A percentile compares a stretch with the other conserved stretches of the same genome.
phyloP scores from a whole-genome alignment of 2,113 vertebrate genomes.

The Apodemus speciosus region DNA sequence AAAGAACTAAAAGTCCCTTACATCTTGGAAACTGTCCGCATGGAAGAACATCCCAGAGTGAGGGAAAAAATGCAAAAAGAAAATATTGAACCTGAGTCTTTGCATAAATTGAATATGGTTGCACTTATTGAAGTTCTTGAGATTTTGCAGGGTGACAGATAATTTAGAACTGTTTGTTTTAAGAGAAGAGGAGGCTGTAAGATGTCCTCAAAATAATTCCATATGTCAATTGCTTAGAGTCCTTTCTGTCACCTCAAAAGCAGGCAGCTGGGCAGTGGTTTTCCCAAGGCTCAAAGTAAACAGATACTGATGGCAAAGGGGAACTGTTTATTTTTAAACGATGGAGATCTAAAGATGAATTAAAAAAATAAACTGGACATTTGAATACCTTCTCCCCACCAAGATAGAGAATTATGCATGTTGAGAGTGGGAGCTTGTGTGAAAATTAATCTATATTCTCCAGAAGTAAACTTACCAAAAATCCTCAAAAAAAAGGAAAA shows the following conservation, averaged over 20 bases:
- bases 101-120: constrained; percentile 73
- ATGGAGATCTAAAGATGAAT: constrained; percentile 20
- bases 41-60: constrained; percentile 58
- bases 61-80: constrained; percentile 80
- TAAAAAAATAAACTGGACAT: background rate
- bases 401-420: background rate
- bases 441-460: background rate
- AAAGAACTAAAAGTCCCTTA: constrained; percentile 61
- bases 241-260: constrained; percentile 51
- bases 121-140: constrained; percentile 72
- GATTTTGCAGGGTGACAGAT: constrained; percentile 73
- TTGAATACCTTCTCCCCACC: constrained; percentile 50
- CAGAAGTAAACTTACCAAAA: constrained; percentile 10
- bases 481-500: background rate
- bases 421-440: background rate
- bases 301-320: constrained; percentile 20
- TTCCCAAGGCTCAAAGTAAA: constrained; percentile 50
- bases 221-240: constrained; percentile 67
- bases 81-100: constrained; percentile 80
- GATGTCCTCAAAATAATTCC: constrained; percentile 73
- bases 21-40: constrained; percentile 47
- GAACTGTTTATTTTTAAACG: constrained; percentile 79
- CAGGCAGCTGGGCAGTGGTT: constrained; percentile 43
- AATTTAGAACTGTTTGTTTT: constrained; percentile 79
- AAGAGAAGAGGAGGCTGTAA: constrained; percentile 71